A percentile compares a stretch with the other conserved stretches of the same genome.
Conservation (phyloP, 2,113 vertebrate genomes). For the Labeo catla region DNA sequence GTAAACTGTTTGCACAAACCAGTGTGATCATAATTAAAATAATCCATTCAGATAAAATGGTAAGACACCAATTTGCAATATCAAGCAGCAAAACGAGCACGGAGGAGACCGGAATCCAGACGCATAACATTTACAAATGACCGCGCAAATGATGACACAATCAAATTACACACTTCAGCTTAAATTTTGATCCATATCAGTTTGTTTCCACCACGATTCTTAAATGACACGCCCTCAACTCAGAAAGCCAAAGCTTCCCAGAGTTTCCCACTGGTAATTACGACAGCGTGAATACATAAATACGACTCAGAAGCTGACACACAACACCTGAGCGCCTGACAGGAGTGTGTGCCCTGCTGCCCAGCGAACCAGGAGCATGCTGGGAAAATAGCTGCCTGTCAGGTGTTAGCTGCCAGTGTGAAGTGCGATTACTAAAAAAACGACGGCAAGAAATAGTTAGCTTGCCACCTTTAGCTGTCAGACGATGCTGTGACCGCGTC, state of each 20-base stretch:
- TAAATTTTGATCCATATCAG: not conserved
- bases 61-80: too few species aligned
- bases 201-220: not conserved
- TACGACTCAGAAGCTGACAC: not conserved
- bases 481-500: slow-evolving; percentile 22
- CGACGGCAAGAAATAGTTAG: slow-evolving; percentile 20
- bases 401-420: slow-evolving; percentile 28
- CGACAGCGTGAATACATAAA: not conserved
- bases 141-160: too few species aligned
- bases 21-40: too few species aligned
- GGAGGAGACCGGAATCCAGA: too few species aligned
- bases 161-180: not conserved
- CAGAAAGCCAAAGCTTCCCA: not conserved
- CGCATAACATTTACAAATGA: too few species aligned
- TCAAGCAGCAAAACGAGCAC: too few species aligned
- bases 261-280: not conserved
- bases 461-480: slow-evolving; percentile 35
- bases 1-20: too few species aligned
- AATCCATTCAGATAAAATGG: too few species aligned
- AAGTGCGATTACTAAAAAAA: slow-evolving; percentile 31
- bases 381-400: slow-evolving; percentile 31
- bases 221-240: not conserved
- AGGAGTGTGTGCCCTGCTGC: slow-evolving; percentile 1
- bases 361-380: not conserved
- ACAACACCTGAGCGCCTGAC: slow-evolving; percentile 10